A percentile compares a stretch with the other conserved stretches of the same genome.
phyloP scores from a whole-genome alignment of 1,140 invertebrate genomes.

The Panonychus citri region DNA sequence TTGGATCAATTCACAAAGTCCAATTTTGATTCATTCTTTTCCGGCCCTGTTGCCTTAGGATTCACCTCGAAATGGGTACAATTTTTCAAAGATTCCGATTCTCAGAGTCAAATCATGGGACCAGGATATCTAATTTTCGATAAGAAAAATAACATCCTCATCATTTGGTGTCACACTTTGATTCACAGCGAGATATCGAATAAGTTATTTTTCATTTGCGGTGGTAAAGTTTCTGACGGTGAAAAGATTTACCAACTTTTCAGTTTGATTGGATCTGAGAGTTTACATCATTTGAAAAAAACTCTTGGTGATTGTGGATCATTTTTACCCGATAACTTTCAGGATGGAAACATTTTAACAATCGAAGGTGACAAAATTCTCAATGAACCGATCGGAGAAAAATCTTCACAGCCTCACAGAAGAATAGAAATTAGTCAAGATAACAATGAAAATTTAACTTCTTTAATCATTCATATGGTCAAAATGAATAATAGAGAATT shows the following conservation, averaged over 20 bases:
- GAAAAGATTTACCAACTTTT: neutral
- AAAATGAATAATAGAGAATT: too few species aligned
- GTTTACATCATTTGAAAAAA: neutral
- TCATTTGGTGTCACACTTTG: neutral
- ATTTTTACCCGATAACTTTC: neutral
- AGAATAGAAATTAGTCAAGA: too few species aligned
- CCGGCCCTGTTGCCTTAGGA: too few species aligned
- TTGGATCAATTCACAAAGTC: too few species aligned
- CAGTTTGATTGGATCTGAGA: neutral
- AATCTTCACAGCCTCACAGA: too few species aligned
- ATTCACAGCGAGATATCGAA: neutral
- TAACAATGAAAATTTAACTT: too few species aligned
- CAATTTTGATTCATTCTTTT: too few species aligned
- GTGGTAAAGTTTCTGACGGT: neutral
- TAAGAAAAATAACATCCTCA: neutral
- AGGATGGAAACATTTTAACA: slow-evolving; percentile 1
- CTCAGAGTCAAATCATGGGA: neutral
- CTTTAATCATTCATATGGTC: too few species aligned
- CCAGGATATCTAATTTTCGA: neutral
- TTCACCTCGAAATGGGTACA: too few species aligned
- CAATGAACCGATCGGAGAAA: too few species aligned
- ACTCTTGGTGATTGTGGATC: neutral
- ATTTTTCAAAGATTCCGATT: neutral
- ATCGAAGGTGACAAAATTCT: neutral
- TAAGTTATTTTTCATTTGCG: too few species aligned